Base-by-base conservation (phyloP, 2,113 vertebrate species). In the Peromyscus polionotus region DNA sequence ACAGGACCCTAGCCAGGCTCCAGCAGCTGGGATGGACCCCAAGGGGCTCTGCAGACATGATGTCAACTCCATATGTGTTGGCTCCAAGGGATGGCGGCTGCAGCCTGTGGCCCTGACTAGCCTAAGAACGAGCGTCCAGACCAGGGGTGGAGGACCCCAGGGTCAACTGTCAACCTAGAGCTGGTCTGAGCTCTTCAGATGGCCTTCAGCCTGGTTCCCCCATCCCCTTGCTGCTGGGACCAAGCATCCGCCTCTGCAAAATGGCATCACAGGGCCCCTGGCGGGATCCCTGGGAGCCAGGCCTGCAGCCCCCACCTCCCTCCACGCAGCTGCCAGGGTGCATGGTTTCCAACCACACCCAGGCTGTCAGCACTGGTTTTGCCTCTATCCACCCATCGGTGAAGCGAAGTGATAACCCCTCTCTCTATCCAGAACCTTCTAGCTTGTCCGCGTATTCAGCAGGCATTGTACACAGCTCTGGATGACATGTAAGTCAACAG, bases 11-110 rank as follows among this genome's bases (percentile, higher is more conserved):
- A 17, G 84, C 94, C 97, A 91, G 33, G 57, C 13, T 51, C 61
- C 67, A 90, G 97, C 98, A 98, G 98, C 98, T 98, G 98, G 96
- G 95, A 91, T 65, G 93, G 96, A 92, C 98, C 51, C 1, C 67
- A 61, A 81, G 73, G 94, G 48, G 65, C 59, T 91, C 85, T 16
- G 83, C 77, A 95, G 93, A 96, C 95, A 85, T 92, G 96, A 97
- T 31, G 42, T 96, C 97, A 97, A 57, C 36, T 77, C 87, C 96
- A 54, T 0, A 31, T 87, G 97, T 77, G 81, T 83, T 91, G 95
- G 91, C 93, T 91, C 31, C 0, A 4, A 12, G 63, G 33, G 36
- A 84, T 45, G 57, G 36, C 87, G 88, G 93, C 92, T 91, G 68
- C 0, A 2, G 90, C 51, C 86, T 24, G 22, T 28, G 90, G 70